Evolutionary conservation across 2,113 vertebrate species (phyloP).

Genomic region (Protobothrops mucrosquamatus): DNA sequence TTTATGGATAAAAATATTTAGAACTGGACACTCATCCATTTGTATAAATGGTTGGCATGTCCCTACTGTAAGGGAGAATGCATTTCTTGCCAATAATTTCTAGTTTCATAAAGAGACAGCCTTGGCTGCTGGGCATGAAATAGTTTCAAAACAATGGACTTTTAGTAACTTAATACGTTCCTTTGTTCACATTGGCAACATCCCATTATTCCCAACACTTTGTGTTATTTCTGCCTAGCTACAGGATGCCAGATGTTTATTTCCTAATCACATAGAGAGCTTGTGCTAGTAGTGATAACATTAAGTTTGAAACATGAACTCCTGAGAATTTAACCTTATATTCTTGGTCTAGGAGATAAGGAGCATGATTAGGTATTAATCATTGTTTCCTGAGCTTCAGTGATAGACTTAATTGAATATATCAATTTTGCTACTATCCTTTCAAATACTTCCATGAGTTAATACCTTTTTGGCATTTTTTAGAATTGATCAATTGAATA

Average conservation of each 20-base stretch:
- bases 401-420: neutral
- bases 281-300: slow-evolving; percentile 2
- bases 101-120: slow-evolving; percentile 14
- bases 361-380: slow-evolving; percentile 7
- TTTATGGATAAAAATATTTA: neutral
- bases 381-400: neutral
- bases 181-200: slow-evolving; percentile 14
- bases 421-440: neutral
- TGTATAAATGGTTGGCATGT: neutral
- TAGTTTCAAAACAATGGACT: neutral
- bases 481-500: neutral
- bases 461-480: slow-evolving; percentile 10
- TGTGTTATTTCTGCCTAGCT: slow-evolving; percentile 7
- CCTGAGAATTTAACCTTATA: neutral
- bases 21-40: neutral
- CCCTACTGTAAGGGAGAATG: neutral
- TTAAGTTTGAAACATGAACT: slow-evolving; percentile 10
- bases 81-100: neutral
- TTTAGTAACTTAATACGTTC: neutral
- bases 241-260: slow-evolving; percentile 23
- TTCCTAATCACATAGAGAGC: slow-evolving; percentile 21
- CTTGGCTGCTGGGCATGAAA: slow-evolving; percentile 12
- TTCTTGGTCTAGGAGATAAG: slow-evolving; percentile 25
- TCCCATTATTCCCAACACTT: slow-evolving; percentile 19
- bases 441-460: neutral